Conservation (phyloP, 37 sponge, comb jelly and placozoan species). For the Amphimedon queenslandica region DNA sequence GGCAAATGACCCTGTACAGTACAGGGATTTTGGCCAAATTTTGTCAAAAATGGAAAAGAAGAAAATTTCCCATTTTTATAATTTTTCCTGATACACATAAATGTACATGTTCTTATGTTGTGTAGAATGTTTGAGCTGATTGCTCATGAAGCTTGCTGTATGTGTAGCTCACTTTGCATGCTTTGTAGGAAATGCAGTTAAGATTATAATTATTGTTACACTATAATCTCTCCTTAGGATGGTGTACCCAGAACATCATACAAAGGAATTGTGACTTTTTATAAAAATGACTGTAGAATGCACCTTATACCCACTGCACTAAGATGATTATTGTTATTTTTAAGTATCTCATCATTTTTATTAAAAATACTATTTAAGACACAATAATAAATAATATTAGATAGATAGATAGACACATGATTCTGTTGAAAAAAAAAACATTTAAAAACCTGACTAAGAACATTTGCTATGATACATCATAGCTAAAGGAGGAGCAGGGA, state of each 20-base stretch:
- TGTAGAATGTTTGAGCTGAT: too few species aligned
- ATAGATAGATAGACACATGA: neutral
- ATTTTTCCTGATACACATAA: too few species aligned
- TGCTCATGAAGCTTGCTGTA: too few species aligned
- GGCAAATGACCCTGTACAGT: too few species aligned
- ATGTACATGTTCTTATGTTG: too few species aligned
- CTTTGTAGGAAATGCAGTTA: too few species aligned
- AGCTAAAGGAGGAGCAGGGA: neutral
- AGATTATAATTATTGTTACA: neutral
- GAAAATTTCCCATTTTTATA: too few species aligned
- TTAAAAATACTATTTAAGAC: neutral
- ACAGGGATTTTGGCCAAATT: too few species aligned
- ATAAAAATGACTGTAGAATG: too few species aligned
- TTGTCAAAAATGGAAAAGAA: too few species aligned
- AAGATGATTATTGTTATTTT: neutral
- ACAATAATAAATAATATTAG: neutral
- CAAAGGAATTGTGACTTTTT: constrained; percentile 77
- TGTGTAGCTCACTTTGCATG: too few species aligned
- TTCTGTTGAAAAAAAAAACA: neutral
- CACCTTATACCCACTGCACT: too few species aligned
- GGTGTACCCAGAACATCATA: constrained; percentile 86
- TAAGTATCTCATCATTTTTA: neutral
- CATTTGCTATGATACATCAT: neutral
- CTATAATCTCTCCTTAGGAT: constrained; percentile 34
- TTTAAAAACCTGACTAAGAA: neutral